Percentiles rank a stretch among this genome's conserved stretches.
phyloP scores from a whole-genome alignment of 1,140 invertebrate genomes.

The Carposina sasakii region DNA sequence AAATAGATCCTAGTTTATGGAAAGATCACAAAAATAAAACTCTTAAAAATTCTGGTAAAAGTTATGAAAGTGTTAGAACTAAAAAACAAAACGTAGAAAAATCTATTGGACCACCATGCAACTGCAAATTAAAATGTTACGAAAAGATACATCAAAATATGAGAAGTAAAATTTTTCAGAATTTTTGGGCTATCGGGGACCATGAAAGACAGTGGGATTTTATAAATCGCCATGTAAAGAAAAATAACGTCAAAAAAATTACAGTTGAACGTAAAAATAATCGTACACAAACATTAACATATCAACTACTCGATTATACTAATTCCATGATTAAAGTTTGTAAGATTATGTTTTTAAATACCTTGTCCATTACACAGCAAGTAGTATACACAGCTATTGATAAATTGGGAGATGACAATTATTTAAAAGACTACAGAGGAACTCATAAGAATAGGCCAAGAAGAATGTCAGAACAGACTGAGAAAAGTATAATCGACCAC shows the following conservation, averaged over 20 bases:
- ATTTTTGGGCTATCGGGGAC: slow-evolving; percentile 17
- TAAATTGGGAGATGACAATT: slow-evolving; percentile 16
- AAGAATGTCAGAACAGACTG: slow-evolving; percentile 17
- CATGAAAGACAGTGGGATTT: slow-evolving; percentile 22
- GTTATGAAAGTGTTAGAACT: slow-evolving; percentile 12
- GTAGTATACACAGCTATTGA: slow-evolving; percentile 24
- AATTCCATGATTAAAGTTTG: slow-evolving; percentile 11
- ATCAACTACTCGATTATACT: slow-evolving; percentile 14
- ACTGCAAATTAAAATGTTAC: slow-evolving; percentile 22
- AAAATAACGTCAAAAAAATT: slow-evolving; percentile 20
- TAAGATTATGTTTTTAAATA: slow-evolving; percentile 23
- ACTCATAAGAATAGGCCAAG: slow-evolving; percentile 21
- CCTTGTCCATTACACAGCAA: slow-evolving; percentile 18
- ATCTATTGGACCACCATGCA: slow-evolving; percentile 14
- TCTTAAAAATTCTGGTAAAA: slow-evolving; percentile 19
- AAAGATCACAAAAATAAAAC: slow-evolving; percentile 17
- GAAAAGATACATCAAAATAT: slow-evolving; percentile 8
- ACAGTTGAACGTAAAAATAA: slow-evolving; percentile 24
- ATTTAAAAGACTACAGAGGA: slow-evolving; percentile 21
- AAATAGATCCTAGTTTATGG: slow-evolving; percentile 16
- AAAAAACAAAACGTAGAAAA: slow-evolving; percentile 20
- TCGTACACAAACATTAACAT: slow-evolving; percentile 23
- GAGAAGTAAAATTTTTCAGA: slow-evolving; percentile 16
- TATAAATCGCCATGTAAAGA: slow-evolving; percentile 15
- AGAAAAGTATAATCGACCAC: slow-evolving; percentile 20